phyloP scores from a whole-genome alignment of 2,113 vertebrate genomes.

The Platysteira castanea region DNA sequence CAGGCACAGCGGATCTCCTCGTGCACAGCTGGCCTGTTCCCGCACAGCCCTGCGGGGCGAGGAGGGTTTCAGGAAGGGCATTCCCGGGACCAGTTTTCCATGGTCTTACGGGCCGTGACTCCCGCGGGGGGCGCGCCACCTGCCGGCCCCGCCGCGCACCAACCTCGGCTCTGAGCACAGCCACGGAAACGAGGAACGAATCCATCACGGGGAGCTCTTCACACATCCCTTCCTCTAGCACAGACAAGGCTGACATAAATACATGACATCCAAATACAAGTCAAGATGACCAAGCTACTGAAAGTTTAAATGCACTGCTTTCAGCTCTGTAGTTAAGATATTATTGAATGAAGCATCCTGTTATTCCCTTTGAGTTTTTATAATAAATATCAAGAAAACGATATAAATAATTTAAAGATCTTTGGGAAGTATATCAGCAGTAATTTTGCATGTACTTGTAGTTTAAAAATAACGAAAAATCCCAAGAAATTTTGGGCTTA shows the following conservation, averaged over 20 bases:
- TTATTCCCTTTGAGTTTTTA: neutral
- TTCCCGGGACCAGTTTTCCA: neutral
- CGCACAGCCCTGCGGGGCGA: neutral
- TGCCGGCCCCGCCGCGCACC: neutral
- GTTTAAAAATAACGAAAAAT: neutral
- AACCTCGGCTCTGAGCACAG: rapidly evolving
- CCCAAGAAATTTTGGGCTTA: neutral
- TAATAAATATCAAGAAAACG: neutral
- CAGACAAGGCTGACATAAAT: neutral
- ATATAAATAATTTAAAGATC: neutral
- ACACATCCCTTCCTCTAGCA: neutral
- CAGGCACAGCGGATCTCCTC: neutral
- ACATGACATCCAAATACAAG: neutral
- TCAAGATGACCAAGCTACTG: neutral
- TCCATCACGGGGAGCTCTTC: rapidly evolving
- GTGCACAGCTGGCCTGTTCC: too few relatives aligned
- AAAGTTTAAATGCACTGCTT: neutral
- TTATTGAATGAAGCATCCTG: neutral
- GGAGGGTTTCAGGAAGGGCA: neutral
- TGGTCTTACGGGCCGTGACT: rapidly evolving
- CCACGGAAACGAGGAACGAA: rapidly evolving
- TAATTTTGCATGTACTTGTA: neutral
- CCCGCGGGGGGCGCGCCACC: neutral
- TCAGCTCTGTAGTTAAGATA: neutral
- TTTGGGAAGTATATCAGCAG: conserved; percentile 50